Evolutionary conservation across 2,888 invertebrate genomes (phyloP), one percentile per base, ranked within the genome.

Genomic region (Parascotia fuliginaria): DNA sequence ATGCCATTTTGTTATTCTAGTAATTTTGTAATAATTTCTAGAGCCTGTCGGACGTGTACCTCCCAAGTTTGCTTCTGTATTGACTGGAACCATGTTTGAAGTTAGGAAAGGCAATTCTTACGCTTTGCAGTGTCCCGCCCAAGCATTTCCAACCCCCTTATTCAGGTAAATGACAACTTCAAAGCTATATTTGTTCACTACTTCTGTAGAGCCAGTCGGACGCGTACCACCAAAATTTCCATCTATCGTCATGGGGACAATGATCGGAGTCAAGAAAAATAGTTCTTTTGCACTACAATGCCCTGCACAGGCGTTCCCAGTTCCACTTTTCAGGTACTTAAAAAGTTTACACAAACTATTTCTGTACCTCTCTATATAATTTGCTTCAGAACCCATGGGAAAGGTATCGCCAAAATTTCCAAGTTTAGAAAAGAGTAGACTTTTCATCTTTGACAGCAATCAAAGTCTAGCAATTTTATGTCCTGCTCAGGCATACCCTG

Each of bases 401-500:
- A 95, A 95, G 82, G 95, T 95, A 55, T 93, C 94, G 64, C 96
- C 96, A 60, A 95, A 95, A 77, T 89, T 92, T 79, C 86, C 88
- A 59, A 85, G 81, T 59, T 79, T 86, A 81, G 86, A 89, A 75
- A 89, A 83, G 73, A 83, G 87, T 75, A 81, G 85, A 66, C 81
- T 85, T 45, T 90, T 87, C 70, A 85, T 81, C 79, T 89, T 85
- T 71, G 75, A 81, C 57, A 75, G 81, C 45, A 75, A 85, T 55
- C 83, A 89, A 69, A 89, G 79, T 70, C 79, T 93, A 60, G 93
- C 95, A 13, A 70, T 95, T 48, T 85, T 94, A 50, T 95, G 95
- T 75, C 93, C 93, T 48, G 95, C 94, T 48, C 95, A 95, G 87
- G 94, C 94, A 38, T 96, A 94, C 89, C 95, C 95, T 67, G 94